Evolutionary conservation across 2,888 invertebrate species (phyloP), one percentile per base, ranked within the genome.

Genomic region (Ecliptopera silaceata): DNA sequence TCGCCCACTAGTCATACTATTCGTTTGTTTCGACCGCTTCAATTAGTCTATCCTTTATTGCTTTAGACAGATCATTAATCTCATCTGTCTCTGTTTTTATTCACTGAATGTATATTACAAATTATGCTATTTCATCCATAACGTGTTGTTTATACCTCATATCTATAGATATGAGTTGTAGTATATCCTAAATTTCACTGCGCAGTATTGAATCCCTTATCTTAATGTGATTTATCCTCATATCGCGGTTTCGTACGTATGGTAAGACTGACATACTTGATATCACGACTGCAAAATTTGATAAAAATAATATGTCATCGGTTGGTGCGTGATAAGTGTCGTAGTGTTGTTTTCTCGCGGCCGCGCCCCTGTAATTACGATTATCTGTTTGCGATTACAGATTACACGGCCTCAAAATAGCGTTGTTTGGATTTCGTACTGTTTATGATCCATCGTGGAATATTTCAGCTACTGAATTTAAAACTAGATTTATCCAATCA

Each of bases 311-410:
- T 77, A 69, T 64, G 68, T 73, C 78, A 79, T 79, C 80, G 63
- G 55, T 79, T 79, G 61, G 54, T 54, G 43, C 47, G 60, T 64
- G 72, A 73, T 72, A 74, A 56, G 56, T 43, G 65, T 70, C 53
- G 32, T 54, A 54, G 38, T 53, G 34, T 47, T 53, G 38, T 49
- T 53, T 42, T 59, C 50, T 49, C 53, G 34, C 50, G 69, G 69
- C 82, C 87, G 80, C 86, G 79, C 89, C 88, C 80, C 80, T 82
- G 65, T 78, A 75, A 84, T 87, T 85, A 82, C 71, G 81, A 85
- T 87, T 82, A 83, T 84, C 78, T 55, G 46, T 52, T 39, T 61
- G 59, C 68, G 72, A 80, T 83, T 80, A 77, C 59, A 70, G 79
- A 84, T 84, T 82, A 79, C 48, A 41, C 51, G 69, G 67, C 74